Percentiles rank a stretch among this genome's conserved stretches.
Evolutionary conservation across 2,888 invertebrate genomes (phyloP).

Genomic region (Lycocerus yunnanus): DNA sequence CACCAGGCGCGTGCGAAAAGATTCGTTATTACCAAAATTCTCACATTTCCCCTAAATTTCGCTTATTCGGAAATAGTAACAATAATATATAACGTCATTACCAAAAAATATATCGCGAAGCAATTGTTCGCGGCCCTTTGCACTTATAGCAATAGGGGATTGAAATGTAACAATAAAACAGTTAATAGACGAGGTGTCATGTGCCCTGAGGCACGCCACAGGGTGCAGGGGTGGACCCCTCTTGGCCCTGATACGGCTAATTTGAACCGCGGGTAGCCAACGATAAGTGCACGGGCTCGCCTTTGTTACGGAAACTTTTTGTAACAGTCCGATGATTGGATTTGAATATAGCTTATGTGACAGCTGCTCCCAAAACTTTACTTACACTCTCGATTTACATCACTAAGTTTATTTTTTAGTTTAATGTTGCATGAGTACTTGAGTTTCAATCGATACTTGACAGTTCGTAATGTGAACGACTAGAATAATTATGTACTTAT

Average conservation of each 20-base stretch:
- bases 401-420: conserved; percentile 5
- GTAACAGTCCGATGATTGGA: conserved; percentile 52
- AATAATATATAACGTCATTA: conserved; percentile 49
- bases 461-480: neutral
- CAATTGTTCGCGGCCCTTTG: conserved; percentile 42
- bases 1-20: conserved; percentile 43
- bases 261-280: conserved; percentile 57
- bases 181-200: conserved; percentile 59
- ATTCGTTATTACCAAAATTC: conserved; percentile 45
- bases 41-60: conserved; percentile 40
- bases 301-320: conserved; percentile 48
- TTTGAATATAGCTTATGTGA: conserved; percentile 46
- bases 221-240: conserved; percentile 47
- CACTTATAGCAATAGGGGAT: conserved; percentile 47
- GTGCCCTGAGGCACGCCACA: conserved; percentile 51
- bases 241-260: conserved; percentile 54
- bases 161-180: conserved; percentile 57
- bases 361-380: conserved; percentile 35
- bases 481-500: neutral
- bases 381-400: conserved; percentile 20
- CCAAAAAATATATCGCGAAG: conserved; percentile 48
- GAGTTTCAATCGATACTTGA: neutral
- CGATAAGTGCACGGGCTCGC: conserved; percentile 50
- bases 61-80: conserved; percentile 46
- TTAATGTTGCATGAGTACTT: neutral